These are phyloP conservation scores for Caenorhabditis macrosperma DNA, from an alignment of 2,888 invertebrate genomes.

Conservation along the genomic window DNA sequence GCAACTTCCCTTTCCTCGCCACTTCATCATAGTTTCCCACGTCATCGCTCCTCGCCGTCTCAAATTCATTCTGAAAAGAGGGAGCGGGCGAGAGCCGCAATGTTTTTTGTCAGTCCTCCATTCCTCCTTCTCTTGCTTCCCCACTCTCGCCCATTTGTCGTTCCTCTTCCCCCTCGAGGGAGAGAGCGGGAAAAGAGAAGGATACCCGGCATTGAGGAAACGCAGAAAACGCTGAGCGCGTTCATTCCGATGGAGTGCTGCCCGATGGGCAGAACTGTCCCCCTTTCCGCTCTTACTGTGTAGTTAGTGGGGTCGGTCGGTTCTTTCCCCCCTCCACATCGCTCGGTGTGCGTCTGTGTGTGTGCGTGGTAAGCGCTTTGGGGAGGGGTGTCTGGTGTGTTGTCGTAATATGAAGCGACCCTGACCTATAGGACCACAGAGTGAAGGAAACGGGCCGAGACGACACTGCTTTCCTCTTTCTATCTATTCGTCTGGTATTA, in stretches of 20 bases:
- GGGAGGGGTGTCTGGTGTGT: conserved; percentile 1
- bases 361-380: too few relatives aligned
- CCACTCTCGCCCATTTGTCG: too few relatives aligned
- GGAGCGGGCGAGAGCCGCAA: background rate
- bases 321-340: background rate
- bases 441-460: too few relatives aligned
- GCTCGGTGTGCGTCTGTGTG: background rate
- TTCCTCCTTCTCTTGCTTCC: too few relatives aligned
- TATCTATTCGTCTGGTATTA: too few relatives aligned
- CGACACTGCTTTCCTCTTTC: too few relatives aligned
- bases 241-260: background rate
- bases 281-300: background rate
- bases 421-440: conserved; percentile 38
- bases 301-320: background rate
- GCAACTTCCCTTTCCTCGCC: too few relatives aligned
- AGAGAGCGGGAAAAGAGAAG: too few relatives aligned
- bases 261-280: background rate
- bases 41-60: background rate
- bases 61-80: background rate
- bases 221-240: background rate
- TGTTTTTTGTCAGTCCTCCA: background rate
- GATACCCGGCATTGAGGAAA: background rate
- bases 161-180: too few relatives aligned
- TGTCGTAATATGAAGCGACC: conserved; percentile 41
- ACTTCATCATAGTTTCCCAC: background rate